phyloP scores from a whole-genome alignment of 2,888 invertebrate genomes.

The Callyntrura sp. region DNA sequence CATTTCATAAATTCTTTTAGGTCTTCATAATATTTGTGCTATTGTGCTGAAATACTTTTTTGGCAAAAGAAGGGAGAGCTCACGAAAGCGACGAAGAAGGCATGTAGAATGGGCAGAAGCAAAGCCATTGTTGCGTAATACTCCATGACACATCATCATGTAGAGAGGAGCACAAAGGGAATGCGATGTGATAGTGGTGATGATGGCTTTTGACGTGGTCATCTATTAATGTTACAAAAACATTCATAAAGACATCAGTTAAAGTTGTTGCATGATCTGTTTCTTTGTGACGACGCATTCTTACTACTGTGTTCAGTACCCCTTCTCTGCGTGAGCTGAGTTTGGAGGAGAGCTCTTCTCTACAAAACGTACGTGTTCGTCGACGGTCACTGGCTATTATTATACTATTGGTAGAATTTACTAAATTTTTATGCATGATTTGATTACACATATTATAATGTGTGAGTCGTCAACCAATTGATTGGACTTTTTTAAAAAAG shows the following conservation, averaged over 20 bases:
- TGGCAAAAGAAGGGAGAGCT: conserved; percentile 62
- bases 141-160: conserved; percentile 48
- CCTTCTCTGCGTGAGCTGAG: background rate
- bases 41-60: conserved; percentile 52
- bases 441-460: conserved; percentile 8
- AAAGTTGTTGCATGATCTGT: conserved; percentile 58
- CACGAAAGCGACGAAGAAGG: conserved; percentile 28
- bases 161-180: background rate
- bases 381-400: background rate
- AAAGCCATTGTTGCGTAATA: conserved; percentile 49
- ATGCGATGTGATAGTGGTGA: conserved; percentile 26
- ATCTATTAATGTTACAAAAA: conserved; percentile 48
- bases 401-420: conserved; percentile 23
- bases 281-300: background rate
- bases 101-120: conserved; percentile 1
- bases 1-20: conserved; percentile 46
- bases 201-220: conserved; percentile 43
- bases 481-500: conserved; percentile 26
- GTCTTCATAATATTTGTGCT: conserved; percentile 52
- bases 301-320: conserved; percentile 9
- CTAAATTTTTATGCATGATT: conserved; percentile 28
- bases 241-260: conserved; percentile 60
- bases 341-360: conserved; percentile 1
- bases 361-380: background rate
- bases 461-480: conserved; percentile 35